Evolutionary conservation across 2,113 vertebrate genomes (phyloP).

Genomic region (Ictidomys tridecemlineatus): DNA sequence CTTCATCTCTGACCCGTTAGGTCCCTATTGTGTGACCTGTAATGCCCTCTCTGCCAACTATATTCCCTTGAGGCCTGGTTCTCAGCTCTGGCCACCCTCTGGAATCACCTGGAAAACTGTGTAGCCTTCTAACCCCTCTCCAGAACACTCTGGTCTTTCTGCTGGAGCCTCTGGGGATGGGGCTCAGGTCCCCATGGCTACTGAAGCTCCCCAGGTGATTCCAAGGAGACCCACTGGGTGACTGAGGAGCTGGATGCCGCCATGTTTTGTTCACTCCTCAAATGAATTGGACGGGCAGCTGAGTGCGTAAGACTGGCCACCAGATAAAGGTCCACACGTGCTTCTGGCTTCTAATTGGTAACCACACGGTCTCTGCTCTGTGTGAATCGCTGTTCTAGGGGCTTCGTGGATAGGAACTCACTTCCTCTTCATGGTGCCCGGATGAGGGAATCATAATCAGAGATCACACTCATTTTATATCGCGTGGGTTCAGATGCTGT

Average conservation of each 20-base stretch:
- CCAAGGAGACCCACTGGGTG: too few species aligned
- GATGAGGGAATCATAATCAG: not conserved
- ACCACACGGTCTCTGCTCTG: too few species aligned
- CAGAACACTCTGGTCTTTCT: not conserved
- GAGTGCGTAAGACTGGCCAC: not conserved
- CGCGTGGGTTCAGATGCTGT: too few species aligned
- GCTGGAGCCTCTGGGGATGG: rapidly evolving
- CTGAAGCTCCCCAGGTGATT: not conserved
- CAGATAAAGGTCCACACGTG: not conserved
- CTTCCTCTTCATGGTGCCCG: not conserved
- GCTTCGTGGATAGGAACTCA: not conserved
- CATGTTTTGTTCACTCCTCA: not conserved
- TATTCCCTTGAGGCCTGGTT: not conserved
- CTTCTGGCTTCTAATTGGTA: not conserved
- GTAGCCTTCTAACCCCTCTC: not conserved
- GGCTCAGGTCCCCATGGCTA: not conserved
- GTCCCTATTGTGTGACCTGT: not conserved
- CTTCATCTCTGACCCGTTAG: not conserved
- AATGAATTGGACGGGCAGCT: not conserved
- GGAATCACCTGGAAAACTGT: not conserved
- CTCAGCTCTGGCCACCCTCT: not conserved
- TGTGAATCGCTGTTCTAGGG: not conserved
- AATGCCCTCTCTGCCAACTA: not conserved
- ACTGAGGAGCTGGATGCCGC: not conserved
- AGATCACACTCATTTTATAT: not conserved